Base-by-base conservation (phyloP, 1,140 invertebrate genomes). In the Andricus grossulariae region DNA sequence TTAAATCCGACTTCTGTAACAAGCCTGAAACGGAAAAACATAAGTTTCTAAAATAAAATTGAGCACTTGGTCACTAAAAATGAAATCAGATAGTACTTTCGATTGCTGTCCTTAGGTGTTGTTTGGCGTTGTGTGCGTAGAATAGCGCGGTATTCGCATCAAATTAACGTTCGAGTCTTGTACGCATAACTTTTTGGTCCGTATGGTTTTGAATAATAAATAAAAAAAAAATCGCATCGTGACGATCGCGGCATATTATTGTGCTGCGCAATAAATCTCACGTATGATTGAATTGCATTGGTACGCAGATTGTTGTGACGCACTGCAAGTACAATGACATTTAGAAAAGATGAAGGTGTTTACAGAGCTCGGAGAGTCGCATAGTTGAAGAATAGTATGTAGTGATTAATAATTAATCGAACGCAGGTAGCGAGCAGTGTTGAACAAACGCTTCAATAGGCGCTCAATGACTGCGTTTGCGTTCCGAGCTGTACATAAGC, bases 161-260 rank as follows among this genome's bases (percentile, higher is more conserved):
- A 60, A 32, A 60, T 66, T 66, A 66, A 66, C 60, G 60, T 66
- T 66, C 60, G 15, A 66, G 60, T 66, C 60, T 66, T 66, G 60
- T 66, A 66, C 60, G 60, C 60, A 66, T 66, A 66, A 66, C 60
- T 66, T 66, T 66, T 66, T 66, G 60, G 25, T 66, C 57, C 57
- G 57, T 66, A 66, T 66, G 60, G 60, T 66, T 66, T 66, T 66
- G 60, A 66, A 66, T 66, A 66, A 66, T 66, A 66, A 66, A 66
- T 66, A 66, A 39, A 66, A 32, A 25, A 66, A 60, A 66, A 39
- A 8, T 66, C 32, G 32, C 39, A 66, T 39, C 60, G 60, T 66
- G 60, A 66, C 60, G n/a, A 66, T 57, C 55, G 25, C 55, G 55
- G 13, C 55, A 57, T 21, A 21, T 21, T 55, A 19, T 32, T 66